Evolutionary conservation across 92 coral and sea anemone genomes (phyloP).

Genomic region (Meandrina meandrites): DNA sequence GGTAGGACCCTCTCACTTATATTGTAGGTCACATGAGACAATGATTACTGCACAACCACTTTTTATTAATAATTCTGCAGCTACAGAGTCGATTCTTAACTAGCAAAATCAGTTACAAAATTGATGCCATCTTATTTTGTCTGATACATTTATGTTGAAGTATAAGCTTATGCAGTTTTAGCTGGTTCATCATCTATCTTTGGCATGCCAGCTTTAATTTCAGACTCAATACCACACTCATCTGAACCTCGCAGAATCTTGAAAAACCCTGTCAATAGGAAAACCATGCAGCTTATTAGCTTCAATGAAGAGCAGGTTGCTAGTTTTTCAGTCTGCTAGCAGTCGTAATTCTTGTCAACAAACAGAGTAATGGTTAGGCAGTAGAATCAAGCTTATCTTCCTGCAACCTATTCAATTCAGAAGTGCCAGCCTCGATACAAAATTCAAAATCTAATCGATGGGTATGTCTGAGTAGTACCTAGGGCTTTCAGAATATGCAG

Average conservation of each 20-base stretch:
- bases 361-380: too few relatives aligned
- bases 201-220: slow-evolving; percentile 87
- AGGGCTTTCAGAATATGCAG: too few relatives aligned
- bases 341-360: too few relatives aligned
- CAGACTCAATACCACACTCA: slow-evolving; percentile 96
- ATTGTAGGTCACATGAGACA: too few relatives aligned
- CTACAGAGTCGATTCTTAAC: not conserved
- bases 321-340: not conserved
- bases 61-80: not conserved
- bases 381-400: too few relatives aligned
- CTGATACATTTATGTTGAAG: not conserved
- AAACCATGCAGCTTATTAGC: not conserved
- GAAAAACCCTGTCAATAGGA: slow-evolving; percentile 64
- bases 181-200: slow-evolving; percentile 19
- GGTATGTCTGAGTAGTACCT: too few relatives aligned
- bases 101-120: not conserved
- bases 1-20: too few relatives aligned
- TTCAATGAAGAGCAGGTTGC: not conserved
- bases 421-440: too few relatives aligned
- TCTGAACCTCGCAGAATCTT: slow-evolving; percentile 90
- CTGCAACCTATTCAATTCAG: too few relatives aligned
- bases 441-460: too few relatives aligned
- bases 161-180: not conserved
- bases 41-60: not conserved
- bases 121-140: not conserved